Base-by-base conservation (phyloP, 2,797 vertebrate genomes). In the Eleutherodactylus coqui region DNA sequence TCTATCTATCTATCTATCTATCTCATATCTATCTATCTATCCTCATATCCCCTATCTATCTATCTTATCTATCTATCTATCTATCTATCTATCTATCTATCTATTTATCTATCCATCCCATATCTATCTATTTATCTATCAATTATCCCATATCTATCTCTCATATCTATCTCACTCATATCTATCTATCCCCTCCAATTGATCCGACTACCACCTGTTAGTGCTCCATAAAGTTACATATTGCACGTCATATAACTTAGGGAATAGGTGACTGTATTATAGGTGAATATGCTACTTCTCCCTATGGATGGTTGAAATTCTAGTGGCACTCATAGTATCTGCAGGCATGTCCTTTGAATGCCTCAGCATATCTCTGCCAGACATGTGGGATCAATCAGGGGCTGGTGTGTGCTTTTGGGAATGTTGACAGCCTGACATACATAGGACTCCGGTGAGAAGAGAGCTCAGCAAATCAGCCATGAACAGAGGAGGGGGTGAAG, bases 361-460 rank as follows among this genome's bases (percentile, higher is more conserved):
- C 89, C 91, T 92, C 89, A 88, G 88, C 88, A 86, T 90, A 91
- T 82, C 90, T 87, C 90, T 38, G 93, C 93, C 91, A 94, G 92
- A 95, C 96, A 96, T 94, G 93, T 94, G 96, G 96, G 94, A 93
- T 92, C 93, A 93, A 96, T 96, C 96, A 95, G 91, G 86, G 93
- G 93, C 95, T 95, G 93, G 93, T 94, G 94, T 92, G 79, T 49
- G 82, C 82, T 80, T 87, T 84, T 58, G 94, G 94, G 94, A 94
- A 95, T 94, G 96, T 93, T 94, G 95, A 96, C 95, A 94, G 94
- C 91, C 93, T 94, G 94, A 96, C 95, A 93, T 95, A 92, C 93
- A 88, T 91, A 91, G 91, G 89, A 89, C 92, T 93, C 92, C 90
- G 89, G 93, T 95, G 95, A 96, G 95, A 93, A 91, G 92, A 87